Evolutionary conservation across 2,113 vertebrate species (phyloP).

Genomic region (Trachemys scripta): DNA sequence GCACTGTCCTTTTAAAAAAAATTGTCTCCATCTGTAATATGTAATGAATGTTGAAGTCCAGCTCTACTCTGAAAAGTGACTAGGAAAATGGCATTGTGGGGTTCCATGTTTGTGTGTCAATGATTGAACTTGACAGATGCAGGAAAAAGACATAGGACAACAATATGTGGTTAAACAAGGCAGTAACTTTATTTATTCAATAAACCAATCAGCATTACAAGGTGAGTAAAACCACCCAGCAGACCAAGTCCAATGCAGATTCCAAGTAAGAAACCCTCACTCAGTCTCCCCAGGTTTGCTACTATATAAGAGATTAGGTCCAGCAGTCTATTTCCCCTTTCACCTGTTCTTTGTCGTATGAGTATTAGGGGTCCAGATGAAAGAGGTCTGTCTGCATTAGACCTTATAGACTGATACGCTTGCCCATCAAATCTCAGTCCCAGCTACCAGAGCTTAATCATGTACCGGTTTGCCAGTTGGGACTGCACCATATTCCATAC

Average conservation of each 20-base stretch:
- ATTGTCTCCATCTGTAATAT: background rate
- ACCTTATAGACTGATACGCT: background rate
- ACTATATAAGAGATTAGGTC: background rate
- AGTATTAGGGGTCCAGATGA: background rate
- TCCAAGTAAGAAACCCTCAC: background rate
- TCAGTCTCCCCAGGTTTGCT: background rate
- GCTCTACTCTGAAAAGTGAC: background rate
- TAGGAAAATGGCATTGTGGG: background rate
- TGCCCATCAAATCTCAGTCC: background rate
- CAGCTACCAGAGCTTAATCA: background rate
- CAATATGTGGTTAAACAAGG: background rate
- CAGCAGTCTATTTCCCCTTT: background rate
- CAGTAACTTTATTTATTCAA: background rate
- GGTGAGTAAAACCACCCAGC: background rate
- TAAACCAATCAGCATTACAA: background rate
- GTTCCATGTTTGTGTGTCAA: background rate
- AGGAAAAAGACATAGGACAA: background rate
- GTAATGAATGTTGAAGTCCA: background rate
- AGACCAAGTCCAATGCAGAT: background rate
- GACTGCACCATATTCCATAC: background rate
- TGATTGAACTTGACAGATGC: background rate
- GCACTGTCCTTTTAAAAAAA: background rate
- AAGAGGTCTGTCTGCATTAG: background rate
- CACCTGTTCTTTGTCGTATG: background rate
- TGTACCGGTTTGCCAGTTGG: background rate